Evolutionary conservation across 2,797 vertebrate species (phyloP).

Genomic region (Diplodus sargus): DNA sequence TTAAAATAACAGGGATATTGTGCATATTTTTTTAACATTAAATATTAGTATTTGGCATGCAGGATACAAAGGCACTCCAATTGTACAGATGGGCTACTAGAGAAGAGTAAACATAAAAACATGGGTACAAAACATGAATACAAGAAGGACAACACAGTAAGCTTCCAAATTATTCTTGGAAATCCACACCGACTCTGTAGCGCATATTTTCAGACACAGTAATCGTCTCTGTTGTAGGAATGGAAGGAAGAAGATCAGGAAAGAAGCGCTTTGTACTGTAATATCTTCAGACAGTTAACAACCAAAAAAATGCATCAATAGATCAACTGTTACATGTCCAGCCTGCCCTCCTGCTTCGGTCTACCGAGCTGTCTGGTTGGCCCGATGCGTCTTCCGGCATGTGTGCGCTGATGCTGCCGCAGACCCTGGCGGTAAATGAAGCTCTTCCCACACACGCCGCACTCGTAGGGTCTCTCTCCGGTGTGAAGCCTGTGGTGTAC

Average conservation of each 20-base stretch:
- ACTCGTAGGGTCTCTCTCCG: slow-evolving; percentile 78
- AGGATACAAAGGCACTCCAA: slow-evolving; percentile 80
- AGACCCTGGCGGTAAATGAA: slow-evolving; percentile 82
- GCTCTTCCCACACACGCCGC: slow-evolving; percentile 76
- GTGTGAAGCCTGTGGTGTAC: slow-evolving; percentile 81
- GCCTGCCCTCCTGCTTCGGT: slow-evolving; percentile 71
- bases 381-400: slow-evolving; percentile 73
- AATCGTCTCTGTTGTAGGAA: slow-evolving; percentile 40
- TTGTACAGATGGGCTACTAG: slow-evolving; percentile 66
- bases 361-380: slow-evolving; percentile 78
- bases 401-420: slow-evolving; percentile 79
- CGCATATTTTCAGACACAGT: slow-evolving; percentile 39
- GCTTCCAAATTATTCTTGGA: slow-evolving; percentile 30
- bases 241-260: slow-evolving; percentile 37
- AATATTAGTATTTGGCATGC: slow-evolving; percentile 77
- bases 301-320: slow-evolving; percentile 12
- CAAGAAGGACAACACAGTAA: slow-evolving; percentile 52
- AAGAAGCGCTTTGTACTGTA: slow-evolving; percentile 44
- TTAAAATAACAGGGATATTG: slow-evolving; percentile 70
- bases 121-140: slow-evolving; percentile 56
- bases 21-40: slow-evolving; percentile 62
- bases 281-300: slow-evolving; percentile 36
- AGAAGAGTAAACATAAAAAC: slow-evolving; percentile 52
- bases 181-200: slow-evolving; percentile 34
- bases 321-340: slow-evolving; percentile 51